Evolutionary conservation across 1,140 invertebrate species (phyloP), one percentile per base, ranked within the genome.

Genomic region (Bombus sylvicola): DNA sequence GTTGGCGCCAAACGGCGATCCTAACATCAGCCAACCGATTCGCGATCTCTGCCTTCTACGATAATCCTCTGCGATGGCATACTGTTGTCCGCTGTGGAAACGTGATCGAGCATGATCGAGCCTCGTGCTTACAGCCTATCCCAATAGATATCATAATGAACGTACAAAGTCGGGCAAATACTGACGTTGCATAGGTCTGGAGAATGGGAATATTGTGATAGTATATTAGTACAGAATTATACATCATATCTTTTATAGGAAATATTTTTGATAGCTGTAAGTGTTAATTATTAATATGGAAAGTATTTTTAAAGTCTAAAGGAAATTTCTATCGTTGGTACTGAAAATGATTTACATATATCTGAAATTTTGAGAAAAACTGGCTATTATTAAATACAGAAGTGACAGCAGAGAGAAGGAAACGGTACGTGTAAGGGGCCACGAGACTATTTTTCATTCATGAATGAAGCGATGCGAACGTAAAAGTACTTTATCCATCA

Each of bases 1-100:
- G 25, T 31, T 59, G 83, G 71, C 83, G 83, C 78, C 71, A 64
- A 82, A 37, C 41, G 41, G 13, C 31, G 41, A 79, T 74, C 69
- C 59, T 57, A 22, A 64, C n/a, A 53, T 10, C 18, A 10, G n/a
- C 13, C 18, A 78, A 77, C 57, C 39, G 71, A 82, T 75, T 72
- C 15, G 31, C 41, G 47, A 77, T 69, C 37, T 47, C 37, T 34
- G 47, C 47, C 22, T 43, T 12, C 37, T 53, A 13, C 6, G 34
- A 31, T 57, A 37, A 25, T 34, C n/a, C 37, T 39, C 28, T 9
- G 15, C 59, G 74, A 69, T 78, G 47, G 41, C 28, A 76, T 28
- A 64, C 75, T 41, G n/a, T 59, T 77, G 34, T 64, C 39, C n/a
- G 12, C 18, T 9, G 15, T 34, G 13, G 41, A 80, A 31, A 41